Evolutionary conservation across 1,140 invertebrate genomes (phyloP).

Genomic region (Micrasema minimum): DNA sequence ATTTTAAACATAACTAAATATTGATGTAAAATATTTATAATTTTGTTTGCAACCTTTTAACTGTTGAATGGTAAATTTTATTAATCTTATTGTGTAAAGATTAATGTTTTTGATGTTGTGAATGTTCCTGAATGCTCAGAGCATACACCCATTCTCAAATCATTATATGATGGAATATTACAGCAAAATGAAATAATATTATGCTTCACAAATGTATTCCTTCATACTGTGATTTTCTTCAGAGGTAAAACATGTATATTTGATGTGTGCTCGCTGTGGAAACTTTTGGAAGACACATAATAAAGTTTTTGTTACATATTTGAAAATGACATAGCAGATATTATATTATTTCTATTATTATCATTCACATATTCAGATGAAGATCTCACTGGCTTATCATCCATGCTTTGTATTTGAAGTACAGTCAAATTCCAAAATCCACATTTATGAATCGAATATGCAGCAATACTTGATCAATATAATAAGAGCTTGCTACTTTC

Average conservation of each 20-base stretch:
- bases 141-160: conserved; percentile 27
- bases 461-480: too few relatives aligned
- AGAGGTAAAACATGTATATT: conserved; percentile 13
- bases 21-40: too few relatives aligned
- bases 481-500: conserved; percentile 1
- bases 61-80: conserved; percentile 15
- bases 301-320: background rate
- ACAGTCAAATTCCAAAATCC: conserved; percentile 4
- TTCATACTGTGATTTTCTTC: conserved; percentile 31
- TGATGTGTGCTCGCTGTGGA: conserved; percentile 29
- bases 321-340: conserved; percentile 32
- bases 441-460: conserved; percentile 16
- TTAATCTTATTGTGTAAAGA: conserved; percentile 11
- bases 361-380: conserved; percentile 49
- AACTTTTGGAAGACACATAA: too few relatives aligned
- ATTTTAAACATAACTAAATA: too few relatives aligned
- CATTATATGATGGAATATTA: conserved; percentile 29
- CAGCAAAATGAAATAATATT: background rate
- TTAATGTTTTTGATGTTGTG: conserved; percentile 30
- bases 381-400: conserved; percentile 37
- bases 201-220: conserved; percentile 27
- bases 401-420: conserved; percentile 23
- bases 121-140: conserved; percentile 33
- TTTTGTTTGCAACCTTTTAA: conserved; percentile 2
- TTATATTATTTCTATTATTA: conserved; percentile 13